phyloP scores from a whole-genome alignment of 1,140 invertebrate genomes.

The Portunus trituberculatus region DNA sequence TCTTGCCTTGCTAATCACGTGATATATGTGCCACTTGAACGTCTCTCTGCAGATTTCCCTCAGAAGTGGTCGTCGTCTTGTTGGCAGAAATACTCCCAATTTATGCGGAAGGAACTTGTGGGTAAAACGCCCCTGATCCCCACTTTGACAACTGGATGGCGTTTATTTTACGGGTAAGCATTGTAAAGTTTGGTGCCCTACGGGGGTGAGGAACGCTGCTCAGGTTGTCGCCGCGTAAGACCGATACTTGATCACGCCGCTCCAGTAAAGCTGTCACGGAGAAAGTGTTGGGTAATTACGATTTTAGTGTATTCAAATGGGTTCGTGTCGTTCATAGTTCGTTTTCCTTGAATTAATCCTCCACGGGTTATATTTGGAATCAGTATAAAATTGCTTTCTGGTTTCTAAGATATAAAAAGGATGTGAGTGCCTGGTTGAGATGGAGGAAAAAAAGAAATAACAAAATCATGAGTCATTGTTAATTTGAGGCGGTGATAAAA shows the following conservation, averaged over 20 bases:
- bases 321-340: too few species aligned
- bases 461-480: neutral
- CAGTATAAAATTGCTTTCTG: neutral
- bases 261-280: too few species aligned
- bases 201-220: too few species aligned
- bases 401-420: neutral
- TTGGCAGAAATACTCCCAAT: neutral
- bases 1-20: neutral
- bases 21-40: neutral
- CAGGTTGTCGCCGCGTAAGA: too few species aligned
- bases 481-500: neutral
- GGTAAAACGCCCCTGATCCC: neutral
- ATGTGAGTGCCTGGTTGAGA: neutral
- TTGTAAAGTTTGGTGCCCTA: too few species aligned
- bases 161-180: too few species aligned
- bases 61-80: neutral
- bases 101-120: neutral
- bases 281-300: too few species aligned
- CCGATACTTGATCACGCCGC: too few species aligned
- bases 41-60: neutral
- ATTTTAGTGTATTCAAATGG: too few species aligned
- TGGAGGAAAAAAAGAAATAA: neutral
- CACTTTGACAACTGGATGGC: neutral
- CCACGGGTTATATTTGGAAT: neutral
- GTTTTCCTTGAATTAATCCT: too few species aligned